These are phyloP conservation scores for Pyrochroa serraticornis DNA, from an alignment of 2,888 invertebrate species.

Conservation along the genomic window DNA sequence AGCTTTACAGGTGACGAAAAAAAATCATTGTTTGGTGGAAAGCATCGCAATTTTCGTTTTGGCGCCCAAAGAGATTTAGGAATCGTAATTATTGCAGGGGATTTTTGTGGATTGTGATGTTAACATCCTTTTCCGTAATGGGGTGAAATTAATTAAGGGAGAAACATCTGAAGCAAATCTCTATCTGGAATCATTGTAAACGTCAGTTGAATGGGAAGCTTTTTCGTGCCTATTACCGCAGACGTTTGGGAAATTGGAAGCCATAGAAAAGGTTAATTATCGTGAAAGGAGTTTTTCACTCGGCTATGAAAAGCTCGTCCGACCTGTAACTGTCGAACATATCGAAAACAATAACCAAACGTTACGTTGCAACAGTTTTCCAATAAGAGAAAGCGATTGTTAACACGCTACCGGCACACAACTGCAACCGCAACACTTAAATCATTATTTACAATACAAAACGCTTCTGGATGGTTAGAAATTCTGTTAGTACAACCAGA, in stretches of 20 bases:
- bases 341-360: slow-evolving; percentile 20
- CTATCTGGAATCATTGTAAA: no score
- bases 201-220: no score
- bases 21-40: no score
- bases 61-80: no score
- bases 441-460: neutral
- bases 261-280: slow-evolving; percentile 17
- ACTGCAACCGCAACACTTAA: neutral
- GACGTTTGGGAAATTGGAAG: slow-evolving; percentile 1
- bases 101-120: no score
- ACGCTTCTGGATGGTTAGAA: neutral
- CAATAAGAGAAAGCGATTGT: slow-evolving; percentile 17
- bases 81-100: no score
- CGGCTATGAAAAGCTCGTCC: slow-evolving; percentile 11
- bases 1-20: no score
- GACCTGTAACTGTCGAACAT: slow-evolving; percentile 5
- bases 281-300: slow-evolving; percentile 10
- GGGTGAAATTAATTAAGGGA: no score
- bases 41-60: no score
- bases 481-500: no score
- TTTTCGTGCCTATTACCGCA: neutral
- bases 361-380: slow-evolving; percentile 17
- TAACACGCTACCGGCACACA: slow-evolving; percentile 14
- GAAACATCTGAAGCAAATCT: no score
- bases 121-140: no score